Conservation (phyloP, 1,140 invertebrate genomes). For the Euglossa dilemma region DNA sequence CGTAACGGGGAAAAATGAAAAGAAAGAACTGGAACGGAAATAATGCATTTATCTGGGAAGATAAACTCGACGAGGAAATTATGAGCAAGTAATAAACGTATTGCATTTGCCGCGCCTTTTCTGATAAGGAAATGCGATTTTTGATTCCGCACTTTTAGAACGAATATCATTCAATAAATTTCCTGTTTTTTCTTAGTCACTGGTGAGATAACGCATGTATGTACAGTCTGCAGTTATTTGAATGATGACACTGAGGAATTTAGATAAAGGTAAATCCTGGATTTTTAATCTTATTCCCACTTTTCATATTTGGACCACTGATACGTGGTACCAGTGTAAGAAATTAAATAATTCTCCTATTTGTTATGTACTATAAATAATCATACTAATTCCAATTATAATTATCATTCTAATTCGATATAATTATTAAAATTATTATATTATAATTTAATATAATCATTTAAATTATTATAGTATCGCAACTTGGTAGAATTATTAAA, state of each 20-base stretch:
- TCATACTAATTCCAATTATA: no score
- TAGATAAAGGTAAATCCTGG: neutral
- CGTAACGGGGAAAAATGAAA: neutral
- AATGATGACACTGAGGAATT: neutral
- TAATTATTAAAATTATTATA: no score
- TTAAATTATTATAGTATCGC: no score
- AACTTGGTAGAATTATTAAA: no score
- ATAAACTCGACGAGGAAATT: neutral
- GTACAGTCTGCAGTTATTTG: neutral
- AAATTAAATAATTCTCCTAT: no score
- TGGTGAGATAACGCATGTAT: neutral
- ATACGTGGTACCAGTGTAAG: no score
- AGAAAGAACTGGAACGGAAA: neutral
- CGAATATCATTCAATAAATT: conserved; percentile 3
- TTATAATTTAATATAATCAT: no score
- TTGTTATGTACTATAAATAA: no score
- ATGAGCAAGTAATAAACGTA: neutral
- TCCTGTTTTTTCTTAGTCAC: neutral
- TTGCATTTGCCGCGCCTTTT: conserved; percentile 3
- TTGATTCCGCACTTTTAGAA: neutral
- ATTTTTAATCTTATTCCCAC: neutral
- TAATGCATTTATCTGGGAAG: neutral
- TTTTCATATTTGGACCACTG: neutral
- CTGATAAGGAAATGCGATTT: conserved; percentile 25
- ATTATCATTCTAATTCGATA: no score